A percentile compares a stretch with the other conserved stretches of the same genome.
Evolutionary conservation across 2,113 vertebrate species (phyloP).

Genomic region (Brachyhypopomus occidentalis): DNA sequence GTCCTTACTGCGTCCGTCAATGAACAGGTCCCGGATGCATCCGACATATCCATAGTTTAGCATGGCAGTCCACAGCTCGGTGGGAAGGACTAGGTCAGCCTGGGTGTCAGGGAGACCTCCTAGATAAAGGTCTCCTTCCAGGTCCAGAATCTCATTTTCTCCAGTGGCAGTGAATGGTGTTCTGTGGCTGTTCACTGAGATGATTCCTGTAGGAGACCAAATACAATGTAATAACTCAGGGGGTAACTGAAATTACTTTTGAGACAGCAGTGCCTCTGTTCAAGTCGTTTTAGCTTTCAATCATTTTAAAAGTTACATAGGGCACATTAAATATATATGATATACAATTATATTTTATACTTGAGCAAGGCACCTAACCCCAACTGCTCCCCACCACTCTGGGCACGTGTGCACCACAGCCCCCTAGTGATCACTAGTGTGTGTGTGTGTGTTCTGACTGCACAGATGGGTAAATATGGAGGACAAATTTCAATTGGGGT

Average conservation of each 20-base stretch:
- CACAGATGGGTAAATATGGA: too few species aligned
- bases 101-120: conserved; percentile 91
- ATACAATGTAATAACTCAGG: background rate
- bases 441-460: too few species aligned
- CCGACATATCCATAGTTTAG: conserved; percentile 97
- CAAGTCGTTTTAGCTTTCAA: too few species aligned
- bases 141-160: conserved; percentile 94
- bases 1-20: conserved; percentile 94
- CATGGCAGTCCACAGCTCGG: conserved; percentile 97
- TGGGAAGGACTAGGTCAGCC: conserved; percentile 88
- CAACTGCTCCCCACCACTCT: too few species aligned
- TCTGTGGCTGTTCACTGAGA: conserved; percentile 94
- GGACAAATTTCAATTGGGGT: too few species aligned
- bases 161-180: conserved; percentile 93
- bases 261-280: too few species aligned
- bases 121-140: conserved; percentile 95
- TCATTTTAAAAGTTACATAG: too few species aligned
- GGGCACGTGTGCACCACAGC: too few species aligned
- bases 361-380: too few species aligned
- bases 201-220: conserved; percentile 80
- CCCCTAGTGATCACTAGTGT: too few species aligned
- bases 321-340: too few species aligned
- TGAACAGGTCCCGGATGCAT: conserved; percentile 94
- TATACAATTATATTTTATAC: too few species aligned
- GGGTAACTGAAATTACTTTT: background rate